A percentile compares a stretch with the other conserved stretches of the same genome.
Evolutionary conservation across 2,888 invertebrate genomes (phyloP).

Genomic region (Noctuana brunneofusca): DNA sequence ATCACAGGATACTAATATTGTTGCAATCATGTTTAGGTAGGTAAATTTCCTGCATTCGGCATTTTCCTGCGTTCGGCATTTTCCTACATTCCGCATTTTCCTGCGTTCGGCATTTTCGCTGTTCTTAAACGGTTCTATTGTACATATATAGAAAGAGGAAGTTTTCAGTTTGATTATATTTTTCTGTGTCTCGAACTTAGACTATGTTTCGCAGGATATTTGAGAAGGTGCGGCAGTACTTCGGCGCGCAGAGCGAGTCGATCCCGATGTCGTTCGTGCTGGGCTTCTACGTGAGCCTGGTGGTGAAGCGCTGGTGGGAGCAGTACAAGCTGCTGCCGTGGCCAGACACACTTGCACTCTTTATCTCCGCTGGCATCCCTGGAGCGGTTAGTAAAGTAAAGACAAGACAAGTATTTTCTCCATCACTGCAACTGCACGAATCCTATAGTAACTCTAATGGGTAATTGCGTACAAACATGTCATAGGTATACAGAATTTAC

Average conservation of each 20-base stretch:
- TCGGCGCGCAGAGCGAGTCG: slow-evolving; percentile 93
- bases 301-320: slow-evolving; percentile 97
- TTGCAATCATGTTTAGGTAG: no score
- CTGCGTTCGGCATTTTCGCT: no score
- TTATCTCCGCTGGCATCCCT: slow-evolving; percentile 95
- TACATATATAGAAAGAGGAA: no score
- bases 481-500: not conserved
- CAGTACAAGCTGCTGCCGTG: slow-evolving; percentile 96
- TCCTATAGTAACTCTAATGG: not conserved
- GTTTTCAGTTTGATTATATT: no score
- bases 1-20: no score
- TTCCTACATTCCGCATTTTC: no score
- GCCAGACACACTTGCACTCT: slow-evolving; percentile 96
- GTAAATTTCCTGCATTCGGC: no score
- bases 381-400: slow-evolving; percentile 90
- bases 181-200: not conserved
- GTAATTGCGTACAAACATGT: not conserved
- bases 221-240: slow-evolving; percentile 92
- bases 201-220: slow-evolving; percentile 86
- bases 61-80: no score
- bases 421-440: slow-evolving; percentile 2
- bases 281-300: slow-evolving; percentile 96
- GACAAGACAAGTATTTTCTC: slow-evolving; percentile 36
- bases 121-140: no score
- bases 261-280: slow-evolving; percentile 98